Evolutionary conservation across 2,888 invertebrate species (phyloP).

Genomic region (Sphaerophoria taeniata): DNA sequence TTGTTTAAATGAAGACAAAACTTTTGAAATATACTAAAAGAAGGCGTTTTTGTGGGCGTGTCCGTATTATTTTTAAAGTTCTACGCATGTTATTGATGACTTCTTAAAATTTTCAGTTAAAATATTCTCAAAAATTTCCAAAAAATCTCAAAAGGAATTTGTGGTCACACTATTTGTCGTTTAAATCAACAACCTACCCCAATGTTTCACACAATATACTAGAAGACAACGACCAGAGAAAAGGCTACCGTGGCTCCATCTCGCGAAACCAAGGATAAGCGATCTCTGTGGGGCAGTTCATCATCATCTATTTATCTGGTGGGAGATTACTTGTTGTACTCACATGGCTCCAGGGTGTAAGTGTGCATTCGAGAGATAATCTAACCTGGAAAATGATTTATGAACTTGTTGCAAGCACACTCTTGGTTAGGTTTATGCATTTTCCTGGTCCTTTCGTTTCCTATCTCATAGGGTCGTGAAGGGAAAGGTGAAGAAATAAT

Average conservation of each 20-base stretch:
- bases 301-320: slow-evolving; percentile 65
- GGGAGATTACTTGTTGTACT: slow-evolving; percentile 39
- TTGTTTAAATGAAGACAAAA: too few relatives aligned
- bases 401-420: slow-evolving; percentile 40
- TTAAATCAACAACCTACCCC: not conserved
- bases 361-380: slow-evolving; percentile 50
- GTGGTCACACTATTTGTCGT: not conserved
- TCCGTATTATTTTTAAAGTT: too few relatives aligned
- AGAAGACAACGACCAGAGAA: not conserved
- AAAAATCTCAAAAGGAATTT: not conserved
- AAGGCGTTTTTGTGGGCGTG: too few relatives aligned
- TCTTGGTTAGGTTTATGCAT: not conserved
- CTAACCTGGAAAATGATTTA: slow-evolving; percentile 62
- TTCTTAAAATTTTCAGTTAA: not conserved
- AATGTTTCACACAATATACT: not conserved
- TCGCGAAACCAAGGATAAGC: slow-evolving; percentile 51
- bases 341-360: slow-evolving; percentile 38
- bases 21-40: too few relatives aligned
- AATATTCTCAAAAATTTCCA: not conserved
- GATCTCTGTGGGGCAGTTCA: slow-evolving; percentile 49
- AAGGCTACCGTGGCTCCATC: slow-evolving; percentile 66
- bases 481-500: slow-evolving; percentile 41
- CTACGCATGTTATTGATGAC: too few relatives aligned
- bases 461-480: not conserved
- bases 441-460: not conserved